Percentiles rank a stretch among this genome's conserved stretches.
phyloP scores from a whole-genome alignment of 2,113 vertebrate genomes.

The Anarhynchus alexandrinus region DNA sequence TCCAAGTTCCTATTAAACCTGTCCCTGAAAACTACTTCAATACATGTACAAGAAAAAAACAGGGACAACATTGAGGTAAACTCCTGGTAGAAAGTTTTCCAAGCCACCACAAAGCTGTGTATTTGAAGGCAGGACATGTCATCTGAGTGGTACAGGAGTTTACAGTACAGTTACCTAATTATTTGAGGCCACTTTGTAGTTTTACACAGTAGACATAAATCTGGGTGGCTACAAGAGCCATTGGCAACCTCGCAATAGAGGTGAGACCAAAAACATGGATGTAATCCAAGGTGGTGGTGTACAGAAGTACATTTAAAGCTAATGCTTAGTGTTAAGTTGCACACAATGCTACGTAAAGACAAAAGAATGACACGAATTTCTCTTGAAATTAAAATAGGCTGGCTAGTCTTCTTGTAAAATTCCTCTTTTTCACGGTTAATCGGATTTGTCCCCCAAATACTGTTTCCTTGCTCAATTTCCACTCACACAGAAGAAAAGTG shows the following conservation, averaged over 20 bases:
- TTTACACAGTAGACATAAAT: background rate
- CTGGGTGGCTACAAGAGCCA: background rate
- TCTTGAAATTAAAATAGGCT: background rate
- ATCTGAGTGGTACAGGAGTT: background rate
- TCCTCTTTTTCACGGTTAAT: background rate
- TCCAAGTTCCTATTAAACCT: background rate
- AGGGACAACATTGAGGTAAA: background rate
- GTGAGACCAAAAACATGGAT: background rate
- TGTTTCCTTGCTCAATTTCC: background rate
- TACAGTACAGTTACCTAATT: background rate
- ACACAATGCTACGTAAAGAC: background rate
- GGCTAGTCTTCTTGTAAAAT: background rate
- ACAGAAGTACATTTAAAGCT: background rate
- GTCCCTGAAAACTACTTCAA: background rate
- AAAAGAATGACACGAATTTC: background rate
- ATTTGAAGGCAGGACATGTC: background rate
- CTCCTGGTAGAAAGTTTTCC: background rate
- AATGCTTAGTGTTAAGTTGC: background rate
- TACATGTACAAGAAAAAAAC: background rate
- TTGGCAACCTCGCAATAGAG: background rate
- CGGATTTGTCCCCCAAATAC: background rate
- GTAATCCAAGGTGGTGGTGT: background rate
- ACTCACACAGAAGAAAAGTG: background rate
- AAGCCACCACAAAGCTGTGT: background rate
- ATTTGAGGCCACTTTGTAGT: background rate